Evolutionary conservation across 2,888 invertebrate genomes (phyloP), one percentile per base, ranked within the genome.

Genomic region (Athripsodes cinereus): DNA sequence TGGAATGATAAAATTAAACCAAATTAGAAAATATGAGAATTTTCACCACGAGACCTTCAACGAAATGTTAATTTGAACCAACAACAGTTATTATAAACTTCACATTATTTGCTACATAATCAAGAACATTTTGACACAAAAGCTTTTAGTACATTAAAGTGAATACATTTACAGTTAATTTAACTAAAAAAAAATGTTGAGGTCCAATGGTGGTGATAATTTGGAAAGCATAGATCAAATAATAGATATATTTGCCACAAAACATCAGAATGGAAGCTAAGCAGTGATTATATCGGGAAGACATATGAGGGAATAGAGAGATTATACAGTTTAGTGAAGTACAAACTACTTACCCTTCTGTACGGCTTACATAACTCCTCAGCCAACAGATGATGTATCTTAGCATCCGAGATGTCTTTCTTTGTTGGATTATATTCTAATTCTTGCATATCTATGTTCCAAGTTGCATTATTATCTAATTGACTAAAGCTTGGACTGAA

Each of bases 361-460:
- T 90, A 88, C 8, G 95, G 92, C 74, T 92, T 92, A 74, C 88
- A 88, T 46, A 93, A 76, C 72, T 93, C 93, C 73, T 93, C 92
- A 2, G 92, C 91, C 46, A 96, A 79, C 48, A 96, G 80, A 73
- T 96, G 95, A 73, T 96, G 96, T 66, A 95, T 92, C 72, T 86
- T 89, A n/a, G 92, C 93, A 72, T 96, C 95, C 1, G 93, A 94
- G 59, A 94, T 76, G 76, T 95, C 95, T 73, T 93, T 94, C 70
- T 88, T 89, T 57, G 92, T 91, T 53, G 93, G 93, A 78, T 90
- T 92, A 70, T 95, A 95, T 70, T 95, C 93, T 69, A 95, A 74
- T 69, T 95, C 94, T 71, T 92, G 93, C 83, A 95, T 89, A 70
- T 96, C 96, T 68, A 96, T 85, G 72, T 94, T 94, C 85, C 92